These are phyloP conservation scores for Drosophila azteca DNA, from an alignment of 1,140 invertebrate species.

Conservation along the genomic window DNA sequence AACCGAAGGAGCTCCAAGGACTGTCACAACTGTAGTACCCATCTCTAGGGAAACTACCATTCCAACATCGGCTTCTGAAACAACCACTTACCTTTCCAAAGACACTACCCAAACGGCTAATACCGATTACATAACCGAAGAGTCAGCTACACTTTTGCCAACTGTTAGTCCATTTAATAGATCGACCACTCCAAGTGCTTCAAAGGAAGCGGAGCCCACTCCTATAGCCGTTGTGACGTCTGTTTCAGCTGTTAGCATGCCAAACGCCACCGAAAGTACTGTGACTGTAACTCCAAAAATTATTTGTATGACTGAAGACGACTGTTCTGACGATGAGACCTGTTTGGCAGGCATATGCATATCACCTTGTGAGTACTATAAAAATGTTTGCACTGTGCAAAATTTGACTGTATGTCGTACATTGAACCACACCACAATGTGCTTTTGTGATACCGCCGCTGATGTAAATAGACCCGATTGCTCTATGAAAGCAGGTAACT, in stretches of 20 bases:
- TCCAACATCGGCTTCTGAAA: not conserved
- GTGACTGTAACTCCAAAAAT: not conserved
- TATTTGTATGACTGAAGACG: slow-evolving; percentile 67
- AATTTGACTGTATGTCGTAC: slow-evolving; percentile 83
- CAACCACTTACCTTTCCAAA: not conserved
- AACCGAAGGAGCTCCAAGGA: not conserved
- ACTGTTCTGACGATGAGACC: slow-evolving; percentile 85
- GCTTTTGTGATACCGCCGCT: slow-evolving; percentile 84
- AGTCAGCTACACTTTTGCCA: not conserved
- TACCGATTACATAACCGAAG: not conserved
- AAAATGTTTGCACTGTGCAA: slow-evolving; percentile 69
- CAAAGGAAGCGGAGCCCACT: slow-evolving; percentile 19
- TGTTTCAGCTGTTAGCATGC: slow-evolving; percentile 19
- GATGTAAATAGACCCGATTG: slow-evolving; percentile 84
- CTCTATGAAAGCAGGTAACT: slow-evolving; percentile 86
- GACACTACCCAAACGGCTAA: not conserved
- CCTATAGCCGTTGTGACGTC: slow-evolving; percentile 6
- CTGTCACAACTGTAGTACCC: too few species aligned
- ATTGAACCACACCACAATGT: slow-evolving; percentile 84
- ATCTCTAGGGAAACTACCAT: too few species aligned
- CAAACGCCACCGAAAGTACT: slow-evolving; percentile 27
- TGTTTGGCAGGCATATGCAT: slow-evolving; percentile 85
- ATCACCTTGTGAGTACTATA: slow-evolving; percentile 85
- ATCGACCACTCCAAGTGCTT: not conserved
- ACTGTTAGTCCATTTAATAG: not conserved